phyloP scores from a whole-genome alignment of 2,888 invertebrate genomes.

The Patella ulyssiponensis region DNA sequence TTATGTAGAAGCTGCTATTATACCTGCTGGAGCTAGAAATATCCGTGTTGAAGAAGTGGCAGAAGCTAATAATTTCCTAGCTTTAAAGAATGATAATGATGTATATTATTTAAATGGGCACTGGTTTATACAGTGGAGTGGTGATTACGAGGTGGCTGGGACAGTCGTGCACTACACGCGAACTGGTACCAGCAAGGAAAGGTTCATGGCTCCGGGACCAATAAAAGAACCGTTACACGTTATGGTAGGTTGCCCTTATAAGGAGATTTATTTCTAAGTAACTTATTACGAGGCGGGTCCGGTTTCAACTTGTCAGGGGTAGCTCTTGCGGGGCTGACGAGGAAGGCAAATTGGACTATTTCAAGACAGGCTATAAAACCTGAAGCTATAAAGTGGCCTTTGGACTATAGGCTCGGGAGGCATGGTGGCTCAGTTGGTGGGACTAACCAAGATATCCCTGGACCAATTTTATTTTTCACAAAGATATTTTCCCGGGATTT shows the following conservation, averaged over 20 bases:
- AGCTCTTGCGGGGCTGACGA: no score
- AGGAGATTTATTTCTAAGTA: not conserved
- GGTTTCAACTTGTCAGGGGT: no score
- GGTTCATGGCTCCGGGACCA: conserved; percentile 86
- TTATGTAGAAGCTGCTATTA: conserved; percentile 78
- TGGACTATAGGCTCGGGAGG: no score
- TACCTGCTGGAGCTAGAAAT: conserved; percentile 86
- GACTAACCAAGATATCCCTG: no score
- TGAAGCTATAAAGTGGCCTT: no score
- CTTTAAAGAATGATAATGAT: conserved; percentile 81
- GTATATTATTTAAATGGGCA: conserved; percentile 86
- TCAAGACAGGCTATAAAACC: no score
- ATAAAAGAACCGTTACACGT: conserved; percentile 85
- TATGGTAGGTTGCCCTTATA: conserved; percentile 78
- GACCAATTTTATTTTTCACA: no score
- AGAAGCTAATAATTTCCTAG: conserved; percentile 84
- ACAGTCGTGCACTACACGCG: conserved; percentile 85
- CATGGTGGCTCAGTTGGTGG: no score
- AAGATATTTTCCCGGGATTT: no score
- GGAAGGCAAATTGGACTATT: no score
- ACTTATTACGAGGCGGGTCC: no score
- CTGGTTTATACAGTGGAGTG: conserved; percentile 79
- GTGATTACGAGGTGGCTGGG: conserved; percentile 87
- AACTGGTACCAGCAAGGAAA: conserved; percentile 80
- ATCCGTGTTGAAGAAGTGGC: conserved; percentile 84